phyloP scores from a whole-genome alignment of 2,888 invertebrate genomes.

The Platypus cylindrus region DNA sequence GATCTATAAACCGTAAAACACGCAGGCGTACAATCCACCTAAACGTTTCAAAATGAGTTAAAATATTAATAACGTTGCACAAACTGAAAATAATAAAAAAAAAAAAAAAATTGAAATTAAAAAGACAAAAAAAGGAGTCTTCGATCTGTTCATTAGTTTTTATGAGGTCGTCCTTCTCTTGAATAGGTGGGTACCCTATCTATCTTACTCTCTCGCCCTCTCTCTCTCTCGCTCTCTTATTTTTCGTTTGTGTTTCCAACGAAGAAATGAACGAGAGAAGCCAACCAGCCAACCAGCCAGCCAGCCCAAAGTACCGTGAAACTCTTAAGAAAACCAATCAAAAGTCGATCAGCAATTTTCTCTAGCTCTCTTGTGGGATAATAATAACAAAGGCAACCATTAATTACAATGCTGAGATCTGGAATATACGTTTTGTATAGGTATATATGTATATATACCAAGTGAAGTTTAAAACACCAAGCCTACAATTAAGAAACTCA shows the following conservation, averaged over 20 bases:
- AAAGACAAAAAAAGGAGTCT: constrained; percentile 22
- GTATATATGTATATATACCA: constrained; percentile 6
- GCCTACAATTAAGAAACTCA: constrained; percentile 31
- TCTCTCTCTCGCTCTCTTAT: constrained; percentile 14
- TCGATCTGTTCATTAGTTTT: constrained; percentile 31
- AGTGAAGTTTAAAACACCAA: constrained; percentile 12
- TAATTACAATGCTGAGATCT: constrained; percentile 31
- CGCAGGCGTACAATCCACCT: constrained; percentile 12
- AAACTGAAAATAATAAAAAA: too few species aligned
- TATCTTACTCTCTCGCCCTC: too few species aligned
- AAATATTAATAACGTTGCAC: constrained; percentile 29
- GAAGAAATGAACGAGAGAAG: not conserved
- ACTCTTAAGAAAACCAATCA: constrained; percentile 30
- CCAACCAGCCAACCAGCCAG: constrained; percentile 6
- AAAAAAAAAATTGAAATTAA: constrained; percentile 27
- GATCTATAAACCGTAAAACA: constrained; percentile 15
- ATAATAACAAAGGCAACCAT: constrained; percentile 34
- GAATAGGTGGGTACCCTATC: constrained; percentile 6
- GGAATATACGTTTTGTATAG: constrained; percentile 25
- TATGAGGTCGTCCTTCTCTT: constrained; percentile 18
- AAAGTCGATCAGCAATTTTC: constrained; percentile 33
- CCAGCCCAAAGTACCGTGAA: constrained; percentile 3
- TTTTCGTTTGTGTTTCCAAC: too few species aligned
- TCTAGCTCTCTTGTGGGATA: constrained; percentile 32
- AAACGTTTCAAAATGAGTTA: constrained; percentile 25